Percentiles rank a stretch among this genome's conserved stretches.
Conservation (phyloP, 2,888 invertebrate species). For the Polydrusus cervinus region DNA sequence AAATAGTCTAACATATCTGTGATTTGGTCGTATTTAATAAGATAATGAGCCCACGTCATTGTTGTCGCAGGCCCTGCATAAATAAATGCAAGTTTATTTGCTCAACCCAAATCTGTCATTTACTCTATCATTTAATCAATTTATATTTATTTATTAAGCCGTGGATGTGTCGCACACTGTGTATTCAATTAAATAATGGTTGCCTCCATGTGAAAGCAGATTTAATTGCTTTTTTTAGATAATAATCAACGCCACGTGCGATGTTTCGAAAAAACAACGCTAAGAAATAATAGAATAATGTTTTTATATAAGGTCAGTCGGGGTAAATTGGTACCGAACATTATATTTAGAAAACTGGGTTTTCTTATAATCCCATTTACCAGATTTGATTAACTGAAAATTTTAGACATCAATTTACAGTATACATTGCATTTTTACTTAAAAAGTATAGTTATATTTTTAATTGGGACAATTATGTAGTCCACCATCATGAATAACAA, state of each 20-base stretch:
- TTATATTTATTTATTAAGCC: conserved; percentile 6
- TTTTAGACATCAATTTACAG: too few species aligned
- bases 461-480: too few species aligned
- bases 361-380: too few species aligned
- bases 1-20: too few species aligned
- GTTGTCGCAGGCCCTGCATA: background rate
- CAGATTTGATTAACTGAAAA: too few species aligned
- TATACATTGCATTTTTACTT: too few species aligned
- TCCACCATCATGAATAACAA: too few species aligned
- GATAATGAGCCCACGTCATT: background rate
- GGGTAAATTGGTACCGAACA: too few species aligned
- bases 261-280: background rate
- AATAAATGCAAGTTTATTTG: background rate
- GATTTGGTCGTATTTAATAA: too few species aligned
- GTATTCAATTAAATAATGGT: conserved; percentile 12
- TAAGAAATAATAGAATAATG: conserved; percentile 14
- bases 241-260: conserved; percentile 12
- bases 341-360: too few species aligned
- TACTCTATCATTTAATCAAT: background rate
- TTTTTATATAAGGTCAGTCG: background rate
- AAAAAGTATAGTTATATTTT: too few species aligned
- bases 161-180: background rate
- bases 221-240: conserved; percentile 3
- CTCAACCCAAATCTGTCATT: conserved; percentile 6
- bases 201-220: conserved; percentile 4